Evolutionary conservation across 2,797 vertebrate species (phyloP).

Genomic region (Galaxias olidus): DNA sequence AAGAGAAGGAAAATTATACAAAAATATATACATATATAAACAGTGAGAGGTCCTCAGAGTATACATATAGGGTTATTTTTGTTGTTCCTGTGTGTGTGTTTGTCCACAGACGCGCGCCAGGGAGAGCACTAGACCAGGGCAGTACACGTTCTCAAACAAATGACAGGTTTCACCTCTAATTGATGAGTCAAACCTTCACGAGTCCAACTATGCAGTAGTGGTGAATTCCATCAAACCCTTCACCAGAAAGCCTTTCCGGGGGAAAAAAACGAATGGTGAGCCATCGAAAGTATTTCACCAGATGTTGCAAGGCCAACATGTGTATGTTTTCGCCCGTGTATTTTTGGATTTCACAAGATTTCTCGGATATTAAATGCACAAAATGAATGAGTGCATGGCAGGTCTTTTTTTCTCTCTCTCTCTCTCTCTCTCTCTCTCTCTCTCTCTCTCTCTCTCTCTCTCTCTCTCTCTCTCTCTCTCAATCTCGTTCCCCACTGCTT

Average conservation of each 20-base stretch:
- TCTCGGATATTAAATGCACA: slow-evolving; percentile 62
- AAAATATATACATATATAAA: background rate
- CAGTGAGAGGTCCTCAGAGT: too few species aligned
- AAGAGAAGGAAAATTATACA: background rate
- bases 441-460: too few species aligned
- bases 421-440: too few species aligned
- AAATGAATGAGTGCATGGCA: slow-evolving; percentile 58
- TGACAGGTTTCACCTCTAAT: too few species aligned
- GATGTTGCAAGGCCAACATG: slow-evolving; percentile 40
- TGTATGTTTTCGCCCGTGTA: slow-evolving; percentile 41
- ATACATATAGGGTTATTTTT: too few species aligned
- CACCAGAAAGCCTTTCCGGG: slow-evolving; percentile 21
- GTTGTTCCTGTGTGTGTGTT: too few species aligned
- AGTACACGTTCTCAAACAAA: too few species aligned
- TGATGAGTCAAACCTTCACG: too few species aligned
- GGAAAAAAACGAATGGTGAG: slow-evolving; percentile 18
- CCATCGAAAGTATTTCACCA: slow-evolving; percentile 43
- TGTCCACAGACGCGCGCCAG: too few species aligned
- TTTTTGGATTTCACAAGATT: slow-evolving; percentile 55
- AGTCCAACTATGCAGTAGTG: slow-evolving; percentile 3
- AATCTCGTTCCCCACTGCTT: slow-evolving; percentile 23
- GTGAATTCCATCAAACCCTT: slow-evolving; percentile 6
- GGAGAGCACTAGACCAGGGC: too few species aligned
- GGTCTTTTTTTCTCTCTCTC: slow-evolving; percentile 43
- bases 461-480: too few species aligned